These are phyloP conservation scores for Pyrochroa serraticornis DNA, from an alignment of 2,888 invertebrate genomes.

Conservation along the genomic window DNA sequence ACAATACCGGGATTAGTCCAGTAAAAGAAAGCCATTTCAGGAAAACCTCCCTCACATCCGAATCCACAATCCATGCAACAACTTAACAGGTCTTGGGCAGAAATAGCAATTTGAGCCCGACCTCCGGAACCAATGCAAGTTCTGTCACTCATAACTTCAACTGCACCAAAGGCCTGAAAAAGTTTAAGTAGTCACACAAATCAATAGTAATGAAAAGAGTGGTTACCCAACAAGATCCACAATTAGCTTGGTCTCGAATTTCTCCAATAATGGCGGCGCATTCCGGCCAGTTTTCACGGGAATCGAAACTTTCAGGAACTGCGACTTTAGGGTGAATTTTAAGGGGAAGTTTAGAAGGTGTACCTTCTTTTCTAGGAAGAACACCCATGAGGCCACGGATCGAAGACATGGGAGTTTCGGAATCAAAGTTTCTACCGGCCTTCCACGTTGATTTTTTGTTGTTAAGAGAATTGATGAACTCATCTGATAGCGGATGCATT, in stretches of 20 bases:
- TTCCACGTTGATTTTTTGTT: slow-evolving; percentile 6
- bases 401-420: slow-evolving; percentile 2
- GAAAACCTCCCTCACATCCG: slow-evolving; percentile 82
- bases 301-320: slow-evolving; percentile 15
- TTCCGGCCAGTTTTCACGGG: slow-evolving; percentile 5
- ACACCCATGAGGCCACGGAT: no score
- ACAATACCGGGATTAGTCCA: slow-evolving; percentile 83
- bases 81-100: slow-evolving; percentile 79
- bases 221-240: slow-evolving; percentile 20
- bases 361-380: background rate
- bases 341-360: background rate
- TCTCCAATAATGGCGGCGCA: slow-evolving; percentile 1
- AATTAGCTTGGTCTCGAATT: slow-evolving; percentile 12
- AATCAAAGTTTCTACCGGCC: slow-evolving; percentile 12
- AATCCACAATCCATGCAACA: slow-evolving; percentile 79
- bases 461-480: slow-evolving; percentile 10
- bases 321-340: background rate
- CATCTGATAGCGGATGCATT: background rate
- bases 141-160: slow-evolving; percentile 86
- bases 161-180: slow-evolving; percentile 84
- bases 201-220: no score
- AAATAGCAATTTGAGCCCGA: slow-evolving; percentile 71
- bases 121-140: slow-evolving; percentile 79
- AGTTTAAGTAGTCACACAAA: no score
- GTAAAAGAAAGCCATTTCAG: slow-evolving; percentile 79